Base-by-base conservation (phyloP, 1,140 invertebrate species). In the Leptopilina clavipes region DNA sequence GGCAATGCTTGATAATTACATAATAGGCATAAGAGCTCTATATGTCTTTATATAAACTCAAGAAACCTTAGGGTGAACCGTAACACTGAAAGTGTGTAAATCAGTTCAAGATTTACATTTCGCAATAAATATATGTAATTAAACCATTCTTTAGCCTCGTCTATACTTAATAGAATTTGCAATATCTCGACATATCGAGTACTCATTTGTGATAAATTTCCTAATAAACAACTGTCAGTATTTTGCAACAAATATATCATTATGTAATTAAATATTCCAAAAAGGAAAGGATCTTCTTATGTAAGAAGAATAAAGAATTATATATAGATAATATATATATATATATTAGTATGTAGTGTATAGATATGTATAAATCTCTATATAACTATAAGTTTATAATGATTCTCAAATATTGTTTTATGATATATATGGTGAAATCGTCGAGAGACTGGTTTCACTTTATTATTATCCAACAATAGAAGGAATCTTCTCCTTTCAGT, bases 1-100 rank as follows among this genome's bases (percentile, higher is more conserved):
- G 54, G 54, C 54, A 59, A 59, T 59, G 54, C 54, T 59, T 9
- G 1, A 12, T 22, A 59, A 59, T 59, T 59, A 59, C 54, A 22
- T 59, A 22, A 59, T 59, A 59, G 22, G 54, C 22, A 22, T 22
- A n/a, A n/a, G n/a, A 25, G 18, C 17, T n/a, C n/a, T n/a, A n/a
- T n/a, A n/a, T n/a, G n/a, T n/a, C n/a, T n/a, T n/a, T n/a, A n/a
- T n/a, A n/a, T n/a, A n/a, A n/a, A 59, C 18, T 22, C 54, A 11
- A 9, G 18, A 59, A 19, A 59, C 54, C 18, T 59, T 22, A 59
- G 7, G 17, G 54, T 19, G 22, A 59, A 59, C 7, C 18, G 18
- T 9, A 59, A 25, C 54, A 59, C 19, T 22, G 22, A 59, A 59
- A 59, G 18, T 59, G 18, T 22, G 11, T 59, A 59, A 22, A 59